Base-by-base conservation (phyloP, 2,888 invertebrate species). In the Pediacus dermestoides region DNA sequence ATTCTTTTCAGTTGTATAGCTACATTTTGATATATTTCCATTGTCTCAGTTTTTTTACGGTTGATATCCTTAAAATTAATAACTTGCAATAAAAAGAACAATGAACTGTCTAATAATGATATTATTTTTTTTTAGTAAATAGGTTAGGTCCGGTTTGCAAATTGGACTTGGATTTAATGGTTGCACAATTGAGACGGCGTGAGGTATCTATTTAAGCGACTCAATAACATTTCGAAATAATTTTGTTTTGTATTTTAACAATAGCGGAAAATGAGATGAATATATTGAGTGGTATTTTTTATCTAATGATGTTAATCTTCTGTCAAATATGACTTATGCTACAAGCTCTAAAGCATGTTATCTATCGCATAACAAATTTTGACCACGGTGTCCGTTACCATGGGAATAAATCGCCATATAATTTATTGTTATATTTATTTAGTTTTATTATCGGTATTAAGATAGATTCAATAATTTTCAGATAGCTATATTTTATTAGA, bases 221-320 rank as follows among this genome's bases (percentile, higher is more conserved):
- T 28, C 28, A 10, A 28, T 28, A 28, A 28, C 28, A 13, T 28
- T 28, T 28, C 28, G 28, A 4, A 28, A 13, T 28, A 13, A 13
- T 28, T 14, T 13, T 7, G 28, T 28, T 14, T 4, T 8, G 28
- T 28, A 13, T 28, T 4, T 14, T 9, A 25, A 28, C 4, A 14
- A 11, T 13, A 28, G 12, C 10, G 28, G 14, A 23, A 23, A 23
- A 23, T 23, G 23, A 23, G 23, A 23, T 23, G 23, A 23, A 3
- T 7, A n/a, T n/a, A n/a, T n/a, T n/a, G n/a, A n/a, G n/a, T n/a
- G n/a, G n/a, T n/a, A n/a, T n/a, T n/a, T n/a, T n/a, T n/a, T n/a
- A n/a, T n/a, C n/a, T n/a, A n/a, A n/a, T n/a, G n/a, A n/a, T n/a
- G n/a, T n/a, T n/a, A n/a, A n/a, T n/a, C n/a, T n/a, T n/a, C 23